Base-by-base conservation (phyloP, 2,113 vertebrate genomes). In the Dasypus novemcinctus region DNA sequence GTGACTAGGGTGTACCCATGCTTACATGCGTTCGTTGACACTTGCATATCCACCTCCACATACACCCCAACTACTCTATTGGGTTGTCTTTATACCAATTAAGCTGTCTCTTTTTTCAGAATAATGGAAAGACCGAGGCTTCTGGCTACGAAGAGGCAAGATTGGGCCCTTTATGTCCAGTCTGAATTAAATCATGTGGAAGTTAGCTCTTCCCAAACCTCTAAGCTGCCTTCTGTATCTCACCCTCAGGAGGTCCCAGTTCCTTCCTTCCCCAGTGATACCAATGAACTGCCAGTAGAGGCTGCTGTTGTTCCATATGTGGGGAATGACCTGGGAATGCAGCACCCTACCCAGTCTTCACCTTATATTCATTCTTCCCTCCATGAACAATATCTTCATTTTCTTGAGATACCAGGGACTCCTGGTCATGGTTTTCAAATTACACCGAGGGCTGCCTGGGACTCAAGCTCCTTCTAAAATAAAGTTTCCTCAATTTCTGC, bases 201-300 rank as follows among this genome's bases (percentile, higher is more conserved):
- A 86, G 41, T 43, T 80, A 90, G 54, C 59, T n/a, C 61, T 72
- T 96, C 31, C n/a, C 17, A 49, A 57, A 74, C 49, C 36, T 63
- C 36, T 63, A 25, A 93, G 68, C 63, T 93, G 80, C 74, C 57
- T 78, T 75, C 38, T 74, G 46, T 68, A n/a, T 71, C 36, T 38
- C 36, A 8, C 43, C 41, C 46, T 46, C n/a, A 4, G 21, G 41
- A 75, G 57, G 46, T 80, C 79, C 90, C 43, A 17, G 38, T 20
- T 49, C 64, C 15, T 82, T 57, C 20, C 38, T 49, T 80, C 15
- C 74, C 38, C 1, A 0, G 33, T 81, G 90, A 85, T 95, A 80
- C 84, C 89, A 74, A 43, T 29, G 33, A 89, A 59, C 92, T 90
- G 86, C 96, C 97, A 98, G 94, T 87, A 98, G 97, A 95, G 97